These are phyloP conservation scores for Lottia gigantea DNA, from an alignment of 2,888 invertebrate genomes.

Conservation along the genomic window DNA sequence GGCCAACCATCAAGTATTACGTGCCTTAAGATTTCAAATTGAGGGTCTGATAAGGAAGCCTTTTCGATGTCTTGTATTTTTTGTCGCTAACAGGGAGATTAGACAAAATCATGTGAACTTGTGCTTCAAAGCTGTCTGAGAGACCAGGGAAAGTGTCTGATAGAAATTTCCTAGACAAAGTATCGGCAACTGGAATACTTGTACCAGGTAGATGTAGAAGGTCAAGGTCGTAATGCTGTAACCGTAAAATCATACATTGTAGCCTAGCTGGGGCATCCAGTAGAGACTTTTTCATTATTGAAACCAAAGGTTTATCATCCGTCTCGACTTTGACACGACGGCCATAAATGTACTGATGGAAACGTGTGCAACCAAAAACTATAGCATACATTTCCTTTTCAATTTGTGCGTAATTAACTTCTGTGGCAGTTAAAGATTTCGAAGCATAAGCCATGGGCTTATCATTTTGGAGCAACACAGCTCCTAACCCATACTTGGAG, in stretches of 20 bases:
- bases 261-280: conserved; percentile 27
- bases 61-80: no score
- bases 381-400: not conserved
- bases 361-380: not conserved
- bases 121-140: no score
- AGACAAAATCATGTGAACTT: no score
- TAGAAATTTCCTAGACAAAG: conserved; percentile 27
- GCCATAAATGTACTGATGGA: conserved; percentile 1
- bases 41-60: no score
- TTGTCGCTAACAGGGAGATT: no score
- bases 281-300: conserved; percentile 18
- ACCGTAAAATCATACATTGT: conserved; percentile 28
- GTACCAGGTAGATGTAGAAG: conserved; percentile 29
- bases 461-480: not conserved
- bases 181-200: conserved; percentile 30
- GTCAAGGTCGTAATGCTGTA: conserved; percentile 29
- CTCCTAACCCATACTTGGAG: not conserved
- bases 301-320: not conserved
- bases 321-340: not conserved
- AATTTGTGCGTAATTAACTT: not conserved
- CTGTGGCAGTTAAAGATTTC: not conserved
- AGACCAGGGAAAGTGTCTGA: no score
- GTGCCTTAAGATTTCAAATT: no score
- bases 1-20: no score
- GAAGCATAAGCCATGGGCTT: not conserved